phyloP scores from a whole-genome alignment of 2,797 vertebrate genomes.

The Liparis tanakae region DNA sequence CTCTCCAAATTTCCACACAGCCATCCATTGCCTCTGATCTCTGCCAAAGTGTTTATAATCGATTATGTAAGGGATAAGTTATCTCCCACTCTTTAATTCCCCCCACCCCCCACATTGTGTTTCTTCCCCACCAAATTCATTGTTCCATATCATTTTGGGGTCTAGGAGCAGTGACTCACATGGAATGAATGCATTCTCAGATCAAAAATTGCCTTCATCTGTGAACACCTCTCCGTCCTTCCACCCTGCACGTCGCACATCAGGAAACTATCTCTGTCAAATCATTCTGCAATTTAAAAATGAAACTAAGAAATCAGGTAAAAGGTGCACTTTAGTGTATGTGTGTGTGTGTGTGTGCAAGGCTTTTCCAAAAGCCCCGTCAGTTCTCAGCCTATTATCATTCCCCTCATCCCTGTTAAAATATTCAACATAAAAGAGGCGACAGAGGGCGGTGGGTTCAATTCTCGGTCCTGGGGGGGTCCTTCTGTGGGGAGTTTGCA shows the following conservation, averaged over 20 bases:
- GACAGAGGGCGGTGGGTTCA: too few relatives aligned
- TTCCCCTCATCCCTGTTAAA: neutral
- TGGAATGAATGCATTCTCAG: conserved; percentile 60
- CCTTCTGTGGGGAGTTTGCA: too few relatives aligned
- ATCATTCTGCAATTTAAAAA: conserved; percentile 49
- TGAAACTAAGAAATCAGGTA: conserved; percentile 14
- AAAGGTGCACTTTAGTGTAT: conserved; percentile 15
- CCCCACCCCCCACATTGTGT: neutral
- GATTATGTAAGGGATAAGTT: conserved; percentile 75
- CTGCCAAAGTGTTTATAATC: conserved; percentile 75
- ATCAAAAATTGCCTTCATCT: conserved; percentile 45
- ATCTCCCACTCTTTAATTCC: conserved; percentile 23
- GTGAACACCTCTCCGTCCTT: conserved; percentile 24
- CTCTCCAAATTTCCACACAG: conserved; percentile 42
- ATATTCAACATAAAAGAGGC: conserved; percentile 2
- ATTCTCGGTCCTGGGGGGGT: too few relatives aligned
- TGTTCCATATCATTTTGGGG: conserved; percentile 55
- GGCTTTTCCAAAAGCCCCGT: conserved; percentile 21
- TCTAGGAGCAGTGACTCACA: conserved; percentile 34
- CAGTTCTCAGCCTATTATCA: conserved; percentile 10
- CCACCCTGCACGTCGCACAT: neutral
- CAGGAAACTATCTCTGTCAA: conserved; percentile 23
- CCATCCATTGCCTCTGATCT: conserved; percentile 69
- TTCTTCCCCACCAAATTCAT: conserved; percentile 39
- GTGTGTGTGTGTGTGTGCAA: conserved; percentile 8